Base-by-base conservation (phyloP, 2,888 invertebrate species). In the Pterostichus niger region DNA sequence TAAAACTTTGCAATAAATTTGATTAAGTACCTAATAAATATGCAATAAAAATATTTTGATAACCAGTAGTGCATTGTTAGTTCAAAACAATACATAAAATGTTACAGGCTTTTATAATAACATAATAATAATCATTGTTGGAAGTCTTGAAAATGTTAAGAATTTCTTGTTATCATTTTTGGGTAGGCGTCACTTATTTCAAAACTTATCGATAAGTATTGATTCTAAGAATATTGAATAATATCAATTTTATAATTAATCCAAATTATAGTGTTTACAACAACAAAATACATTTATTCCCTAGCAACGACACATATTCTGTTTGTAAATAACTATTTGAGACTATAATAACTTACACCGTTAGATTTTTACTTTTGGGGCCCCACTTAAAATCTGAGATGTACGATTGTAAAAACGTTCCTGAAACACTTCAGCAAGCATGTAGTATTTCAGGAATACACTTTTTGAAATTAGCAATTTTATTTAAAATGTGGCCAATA, bases 11-110 rank as follows among this genome's bases (percentile, higher is more conserved):
- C 56, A 10, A 56, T 56, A 6, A 56, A 56, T 24, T 9, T 56
- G 5, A 56, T 56, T 56, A 17, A 15, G 56, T 56, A 10, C 17
- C 15, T 17, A 64, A 64, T 64, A 64, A 64, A 64, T 35, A 35
- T 13, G 35, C 35, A 13, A 33, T 64, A 64, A 64, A 49, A 64
- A 35, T 35, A 33, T 64, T 64, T 64, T 33, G 33, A 64, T 64
- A 64, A 64, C n/a, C 35, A n/a, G 6, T 24, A 64, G n/a, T 64
- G 13, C 59, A 59, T 59, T 64, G 64, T 33, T 64, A 64, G 13
- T 35, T 64, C 31, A n/a, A 64, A 64, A 35, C 64, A 35, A 64
- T 49, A 13, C 49, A 11, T 33, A 33, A 64, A 64, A 64, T 64
- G 33, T 35, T 35, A 35, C 13, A n/a, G 64, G 33, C 33, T 64